phyloP scores from a whole-genome alignment of 2,797 vertebrate species.

The Danio albolineatus region DNA sequence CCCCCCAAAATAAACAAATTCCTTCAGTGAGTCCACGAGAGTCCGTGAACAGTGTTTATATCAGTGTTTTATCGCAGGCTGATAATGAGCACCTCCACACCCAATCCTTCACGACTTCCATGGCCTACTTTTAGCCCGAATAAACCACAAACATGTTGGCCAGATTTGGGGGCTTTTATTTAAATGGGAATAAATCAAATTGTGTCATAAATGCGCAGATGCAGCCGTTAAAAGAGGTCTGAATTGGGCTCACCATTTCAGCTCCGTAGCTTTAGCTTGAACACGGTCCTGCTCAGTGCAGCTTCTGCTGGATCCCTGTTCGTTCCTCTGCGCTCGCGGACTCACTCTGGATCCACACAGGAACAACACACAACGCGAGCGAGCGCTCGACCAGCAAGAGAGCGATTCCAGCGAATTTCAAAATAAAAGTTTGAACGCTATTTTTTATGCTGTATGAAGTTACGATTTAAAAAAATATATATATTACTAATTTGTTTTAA shows the following conservation, averaged over 20 bases:
- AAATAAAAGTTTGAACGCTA: slow-evolving; percentile 56
- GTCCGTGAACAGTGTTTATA: neutral
- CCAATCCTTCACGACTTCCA: slow-evolving; percentile 24
- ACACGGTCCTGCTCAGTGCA: slow-evolving; percentile 20
- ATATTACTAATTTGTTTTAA: too few species aligned
- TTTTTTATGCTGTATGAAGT: neutral
- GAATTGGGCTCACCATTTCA: slow-evolving; percentile 77
- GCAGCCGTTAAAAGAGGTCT: neutral
- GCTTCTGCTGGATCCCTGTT: slow-evolving; percentile 19
- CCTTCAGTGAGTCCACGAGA: neutral
- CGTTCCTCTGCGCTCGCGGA: slow-evolving; percentile 31
- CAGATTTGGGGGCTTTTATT: neutral
- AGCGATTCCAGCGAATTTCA: slow-evolving; percentile 14
- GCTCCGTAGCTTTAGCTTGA: slow-evolving; percentile 57
- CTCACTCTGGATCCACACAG: slow-evolving; percentile 17
- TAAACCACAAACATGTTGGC: neutral
- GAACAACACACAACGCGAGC: slow-evolving; percentile 10
- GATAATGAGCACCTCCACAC: slow-evolving; percentile 32
- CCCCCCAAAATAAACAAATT: neutral
- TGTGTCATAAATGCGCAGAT: too few species aligned
- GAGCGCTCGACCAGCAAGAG: slow-evolving; percentile 39
- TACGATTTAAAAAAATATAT: too few species aligned
- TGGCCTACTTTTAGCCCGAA: slow-evolving; percentile 34
- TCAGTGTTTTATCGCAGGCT: neutral
- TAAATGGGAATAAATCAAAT: neutral